Conservation (phyloP, 1,140 invertebrate species). For the Drosophila ananassae region DNA sequence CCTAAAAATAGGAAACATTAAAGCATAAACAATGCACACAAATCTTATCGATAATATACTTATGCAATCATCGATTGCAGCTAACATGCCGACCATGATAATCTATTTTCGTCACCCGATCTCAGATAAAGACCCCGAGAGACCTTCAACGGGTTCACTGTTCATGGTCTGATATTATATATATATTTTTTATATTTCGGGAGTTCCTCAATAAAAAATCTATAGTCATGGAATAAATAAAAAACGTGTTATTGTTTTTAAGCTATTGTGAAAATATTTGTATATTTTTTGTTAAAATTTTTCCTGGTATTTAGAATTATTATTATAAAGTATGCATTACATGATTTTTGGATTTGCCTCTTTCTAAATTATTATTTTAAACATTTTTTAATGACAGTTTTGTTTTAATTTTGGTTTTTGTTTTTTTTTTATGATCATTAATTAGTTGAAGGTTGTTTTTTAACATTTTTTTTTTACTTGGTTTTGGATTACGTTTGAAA, state of each 20-base stretch:
- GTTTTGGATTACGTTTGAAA: conserved; percentile 38
- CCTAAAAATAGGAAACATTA: conserved; percentile 3
- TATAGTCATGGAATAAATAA: background rate
- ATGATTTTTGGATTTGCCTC: conserved; percentile 51
- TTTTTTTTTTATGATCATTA: conserved; percentile 15
- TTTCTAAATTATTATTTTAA: conserved; percentile 51
- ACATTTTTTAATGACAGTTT: conserved; percentile 40
- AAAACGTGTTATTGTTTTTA: conserved; percentile 25
- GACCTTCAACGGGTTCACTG: conserved; percentile 2
- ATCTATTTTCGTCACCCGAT: conserved; percentile 10
- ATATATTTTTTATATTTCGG: background rate
- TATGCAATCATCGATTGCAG: conserved; percentile 17
- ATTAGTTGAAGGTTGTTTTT: conserved; percentile 26
- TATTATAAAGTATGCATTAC: conserved; percentile 58
- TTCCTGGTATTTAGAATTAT: conserved; percentile 53
- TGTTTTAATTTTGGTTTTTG: background rate
- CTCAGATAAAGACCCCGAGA: conserved; percentile 4
- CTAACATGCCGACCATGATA: conserved; percentile 2
- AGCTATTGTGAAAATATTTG: conserved; percentile 81
- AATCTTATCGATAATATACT: conserved; percentile 24
- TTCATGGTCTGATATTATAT: conserved; percentile 9
- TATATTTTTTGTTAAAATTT: conserved; percentile 76
- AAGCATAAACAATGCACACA: conserved; percentile 14
- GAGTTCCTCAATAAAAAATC: background rate
- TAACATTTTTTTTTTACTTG: conserved; percentile 1